Percentiles rank a stretch among this genome's conserved stretches.
Evolutionary conservation across 1,140 invertebrate species (phyloP).

Genomic region (Drosophila kanapiae): DNA sequence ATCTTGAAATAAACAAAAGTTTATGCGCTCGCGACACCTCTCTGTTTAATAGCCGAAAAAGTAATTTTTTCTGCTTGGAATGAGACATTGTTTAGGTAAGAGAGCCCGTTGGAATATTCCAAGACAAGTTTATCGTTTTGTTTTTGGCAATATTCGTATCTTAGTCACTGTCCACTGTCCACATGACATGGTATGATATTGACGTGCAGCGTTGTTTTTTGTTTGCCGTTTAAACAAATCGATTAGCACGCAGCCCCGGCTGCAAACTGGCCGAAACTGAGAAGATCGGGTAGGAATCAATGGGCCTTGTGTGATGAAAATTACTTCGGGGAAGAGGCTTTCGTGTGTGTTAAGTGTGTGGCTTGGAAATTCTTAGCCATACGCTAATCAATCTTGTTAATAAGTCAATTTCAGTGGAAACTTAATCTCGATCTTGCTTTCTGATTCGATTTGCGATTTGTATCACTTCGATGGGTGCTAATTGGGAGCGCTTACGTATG

Average conservation of each 20-base stretch:
- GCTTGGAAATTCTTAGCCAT: slow-evolving; percentile 53
- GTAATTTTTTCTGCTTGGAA: slow-evolving; percentile 27
- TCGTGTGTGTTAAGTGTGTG: slow-evolving; percentile 40
- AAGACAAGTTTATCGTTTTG: slow-evolving; percentile 22
- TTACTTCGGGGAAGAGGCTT: slow-evolving; percentile 6
- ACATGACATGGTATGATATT: slow-evolving; percentile 36
- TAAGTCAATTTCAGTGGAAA: slow-evolving; percentile 71
- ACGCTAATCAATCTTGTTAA: slow-evolving; percentile 76
- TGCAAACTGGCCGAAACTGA: slow-evolving; percentile 33
- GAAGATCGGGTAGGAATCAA: slow-evolving; percentile 41
- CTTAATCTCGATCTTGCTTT: slow-evolving; percentile 61
- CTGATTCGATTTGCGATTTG: slow-evolving; percentile 49
- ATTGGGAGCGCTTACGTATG: slow-evolving; percentile 45
- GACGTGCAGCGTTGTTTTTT: slow-evolving; percentile 34
- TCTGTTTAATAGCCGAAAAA: slow-evolving; percentile 33
- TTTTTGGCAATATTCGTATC: slow-evolving; percentile 22
- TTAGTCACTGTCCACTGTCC: slow-evolving; percentile 16
- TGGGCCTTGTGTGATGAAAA: slow-evolving; percentile 30
- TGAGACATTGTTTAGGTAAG: slow-evolving; percentile 5
- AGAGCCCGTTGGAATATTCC: slow-evolving; percentile 38
- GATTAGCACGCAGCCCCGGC: slow-evolving; percentile 54
- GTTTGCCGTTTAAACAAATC: slow-evolving; percentile 53
- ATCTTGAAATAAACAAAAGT: neutral
- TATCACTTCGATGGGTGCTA: slow-evolving; percentile 55
- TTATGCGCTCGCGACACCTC: slow-evolving; percentile 5